Base-by-base conservation (phyloP, 1,140 invertebrate species). In the Cydia splendana region DNA sequence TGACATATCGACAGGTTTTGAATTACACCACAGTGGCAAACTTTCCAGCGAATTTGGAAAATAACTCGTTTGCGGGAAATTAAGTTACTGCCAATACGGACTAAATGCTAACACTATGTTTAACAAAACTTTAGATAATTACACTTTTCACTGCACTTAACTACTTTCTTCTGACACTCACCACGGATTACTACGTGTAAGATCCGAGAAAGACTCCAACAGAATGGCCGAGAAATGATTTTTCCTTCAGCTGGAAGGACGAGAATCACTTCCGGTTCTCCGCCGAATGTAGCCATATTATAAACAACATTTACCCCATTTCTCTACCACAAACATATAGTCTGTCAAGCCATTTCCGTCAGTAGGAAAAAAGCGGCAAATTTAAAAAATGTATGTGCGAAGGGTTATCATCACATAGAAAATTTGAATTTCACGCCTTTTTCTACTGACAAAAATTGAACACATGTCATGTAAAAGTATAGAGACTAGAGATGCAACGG, bases 141-240 rank as follows among this genome's bases (percentile, higher is more conserved):
- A 80, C 86, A 89, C 87, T 88, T 83, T 82, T 80, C 90, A 93
- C 90, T 90, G 84, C 90, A 91, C 90, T 89, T 83, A 85, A 86
- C 78, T 76, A 82, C 83, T 83, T 85, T 88, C 81, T 89, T 88
- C 82, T 80, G 87, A 93, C 91, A 92, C 91, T 92, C 91, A 93
- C 90, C 90, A 91, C 91, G 91, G 90, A 92, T 88, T 83, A 85
- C 85, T 85, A 81, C 90, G 88, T 90, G 90, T 91, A 88, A 83
- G 88, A 92, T 90, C 93, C 91, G 91, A 92, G 88, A 92, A 90
- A 93, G 90, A 91, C 91, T 92, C 91, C 90, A 91, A 93, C 90
- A 93, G 91, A 93, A 93, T 93, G 93, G 85, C 88, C 91, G 93
- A 93, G 93, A 92, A 92, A 93, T 90, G 85, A 86, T 86, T 87